Conservation (phyloP, 2,797 vertebrate species). For the Melanotaenia parkinsoni region DNA sequence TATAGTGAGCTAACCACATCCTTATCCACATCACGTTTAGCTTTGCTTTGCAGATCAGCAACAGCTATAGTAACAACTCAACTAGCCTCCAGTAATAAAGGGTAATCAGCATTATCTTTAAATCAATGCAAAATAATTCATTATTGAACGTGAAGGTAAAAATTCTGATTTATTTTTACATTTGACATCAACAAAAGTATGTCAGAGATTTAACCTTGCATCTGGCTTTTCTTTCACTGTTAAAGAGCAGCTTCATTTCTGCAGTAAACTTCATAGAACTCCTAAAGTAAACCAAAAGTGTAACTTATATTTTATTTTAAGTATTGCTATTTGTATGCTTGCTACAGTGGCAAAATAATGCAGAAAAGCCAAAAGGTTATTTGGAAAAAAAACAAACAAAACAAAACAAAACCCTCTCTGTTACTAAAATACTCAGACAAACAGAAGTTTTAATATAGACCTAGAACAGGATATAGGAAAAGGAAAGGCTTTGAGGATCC, state of each 20-base stretch:
- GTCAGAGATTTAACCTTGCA: background rate
- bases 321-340: background rate
- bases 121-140: constrained; percentile 19
- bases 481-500: constrained; percentile 36
- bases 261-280: constrained; percentile 17
- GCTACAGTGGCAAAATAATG: background rate
- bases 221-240: constrained; percentile 9
- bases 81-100: constrained; percentile 27
- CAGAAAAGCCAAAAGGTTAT: background rate
- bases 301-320: too few relatives aligned
- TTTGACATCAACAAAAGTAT: background rate
- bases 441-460: constrained; percentile 38
- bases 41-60: background rate
- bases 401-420: background rate
- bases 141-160: background rate
- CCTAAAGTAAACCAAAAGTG: too few relatives aligned
- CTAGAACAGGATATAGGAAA: constrained; percentile 36
- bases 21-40: too few relatives aligned
- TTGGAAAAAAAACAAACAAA: background rate
- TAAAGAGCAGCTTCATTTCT: background rate
- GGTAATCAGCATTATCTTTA: constrained; percentile 40
- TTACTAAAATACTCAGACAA: constrained; percentile 29
- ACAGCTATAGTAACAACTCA: background rate
- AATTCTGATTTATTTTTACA: background rate
- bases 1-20: background rate